phyloP scores from a whole-genome alignment of 2,113 vertebrate genomes.

The Ancistrus triradiatus region DNA sequence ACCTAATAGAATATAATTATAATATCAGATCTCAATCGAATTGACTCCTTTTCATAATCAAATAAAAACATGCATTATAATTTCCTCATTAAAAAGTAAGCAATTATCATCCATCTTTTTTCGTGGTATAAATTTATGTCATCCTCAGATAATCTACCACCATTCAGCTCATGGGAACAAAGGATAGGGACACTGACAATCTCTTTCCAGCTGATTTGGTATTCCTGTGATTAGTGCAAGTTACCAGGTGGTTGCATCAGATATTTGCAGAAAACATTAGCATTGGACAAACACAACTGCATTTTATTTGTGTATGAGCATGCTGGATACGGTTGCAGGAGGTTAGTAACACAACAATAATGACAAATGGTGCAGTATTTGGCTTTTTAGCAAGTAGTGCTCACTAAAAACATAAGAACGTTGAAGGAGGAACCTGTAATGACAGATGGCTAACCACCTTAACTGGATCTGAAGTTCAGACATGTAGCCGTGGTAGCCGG shows the following conservation, averaged over 20 bases:
- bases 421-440: slow-evolving; percentile 32
- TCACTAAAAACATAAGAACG: slow-evolving; percentile 39
- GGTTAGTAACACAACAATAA: slow-evolving; percentile 3
- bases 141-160: background rate
- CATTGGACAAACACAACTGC: slow-evolving; percentile 24
- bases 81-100: no score
- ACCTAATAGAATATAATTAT: background rate
- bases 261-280: slow-evolving; percentile 23
- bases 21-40: slow-evolving; percentile 21
- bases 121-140: slow-evolving; percentile 37
- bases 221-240: slow-evolving; percentile 33
- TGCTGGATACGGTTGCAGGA: background rate
- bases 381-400: slow-evolving; percentile 15
- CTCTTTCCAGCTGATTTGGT: background rate
- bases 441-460: slow-evolving; percentile 45
- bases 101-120: slow-evolving; percentile 42
- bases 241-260: slow-evolving; percentile 42
- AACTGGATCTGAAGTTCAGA: slow-evolving; percentile 40
- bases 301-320: background rate
- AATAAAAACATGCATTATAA: slow-evolving; percentile 29
- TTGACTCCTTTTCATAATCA: slow-evolving; percentile 36
- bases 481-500: slow-evolving; percentile 8
- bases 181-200: slow-evolving; percentile 5
- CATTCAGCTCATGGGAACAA: background rate
- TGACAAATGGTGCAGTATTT: slow-evolving; percentile 21